Conservation (phyloP, 2,113 vertebrate species). For the Holacanthus passer region DNA sequence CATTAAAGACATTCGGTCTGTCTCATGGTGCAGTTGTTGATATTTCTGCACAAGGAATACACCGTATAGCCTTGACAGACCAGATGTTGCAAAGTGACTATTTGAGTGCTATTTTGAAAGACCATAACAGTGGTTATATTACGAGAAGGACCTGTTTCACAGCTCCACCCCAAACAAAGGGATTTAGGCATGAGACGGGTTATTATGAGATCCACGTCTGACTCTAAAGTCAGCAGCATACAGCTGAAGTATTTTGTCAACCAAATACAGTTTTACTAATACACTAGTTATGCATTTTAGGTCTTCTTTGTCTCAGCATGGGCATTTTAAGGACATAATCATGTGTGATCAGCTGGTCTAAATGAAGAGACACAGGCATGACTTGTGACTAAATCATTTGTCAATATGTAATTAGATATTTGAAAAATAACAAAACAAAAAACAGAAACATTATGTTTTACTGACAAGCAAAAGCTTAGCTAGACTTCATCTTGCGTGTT, state of each 20-base stretch:
- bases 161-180: conserved; percentile 81
- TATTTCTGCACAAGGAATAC: conserved; percentile 36
- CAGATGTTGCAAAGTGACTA: conserved; percentile 65
- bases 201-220: conserved; percentile 76
- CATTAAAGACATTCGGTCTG: conserved; percentile 2
- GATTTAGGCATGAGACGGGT: conserved; percentile 76
- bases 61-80: conserved; percentile 36
- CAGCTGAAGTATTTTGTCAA: conserved; percentile 36
- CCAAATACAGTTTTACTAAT: conserved; percentile 29
- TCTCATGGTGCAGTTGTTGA: conserved; percentile 11
- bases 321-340: not conserved
- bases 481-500: not conserved
- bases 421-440: not conserved
- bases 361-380: not conserved
- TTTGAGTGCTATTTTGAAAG: conserved; percentile 68
- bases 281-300: conserved; percentile 5
- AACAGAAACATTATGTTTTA: not conserved
- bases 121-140: conserved; percentile 80
- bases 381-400: too few relatives aligned
- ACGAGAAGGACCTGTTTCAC: conserved; percentile 79
- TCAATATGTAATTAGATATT: too few relatives aligned
- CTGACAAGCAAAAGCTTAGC: not conserved
- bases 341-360: not conserved
- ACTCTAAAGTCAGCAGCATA: conserved; percentile 59
- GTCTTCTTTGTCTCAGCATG: conserved; percentile 2